These are phyloP conservation scores for Branchipolynoe longqiensis DNA, from an alignment of 2,888 invertebrate genomes.

Conservation along the genomic window DNA sequence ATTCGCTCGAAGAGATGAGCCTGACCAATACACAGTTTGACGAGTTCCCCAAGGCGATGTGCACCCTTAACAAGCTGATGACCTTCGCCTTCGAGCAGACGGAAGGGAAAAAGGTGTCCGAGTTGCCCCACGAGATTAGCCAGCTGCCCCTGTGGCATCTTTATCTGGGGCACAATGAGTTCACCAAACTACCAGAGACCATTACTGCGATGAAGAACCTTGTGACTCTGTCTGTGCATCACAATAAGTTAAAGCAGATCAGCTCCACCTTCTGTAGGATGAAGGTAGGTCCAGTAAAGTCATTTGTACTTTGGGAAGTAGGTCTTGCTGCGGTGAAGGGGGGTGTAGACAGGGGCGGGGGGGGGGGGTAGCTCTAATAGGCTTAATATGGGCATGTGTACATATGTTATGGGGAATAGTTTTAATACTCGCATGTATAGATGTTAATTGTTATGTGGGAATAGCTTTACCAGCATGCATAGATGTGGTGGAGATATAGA, in stretches of 20 bases:
- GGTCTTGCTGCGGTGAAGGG: no score
- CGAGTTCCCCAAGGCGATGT: conserved; percentile 76
- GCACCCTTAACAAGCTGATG: conserved; percentile 73
- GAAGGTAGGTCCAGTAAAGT: no score
- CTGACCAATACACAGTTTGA: conserved; percentile 77
- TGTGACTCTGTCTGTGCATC: conserved; percentile 72
- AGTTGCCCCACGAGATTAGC: conserved; percentile 71
- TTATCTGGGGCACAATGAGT: conserved; percentile 74
- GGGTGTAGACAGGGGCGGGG: no score
- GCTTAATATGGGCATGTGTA: no score
- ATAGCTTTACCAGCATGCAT: no score
- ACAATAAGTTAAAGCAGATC: conserved; percentile 68
- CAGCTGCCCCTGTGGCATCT: conserved; percentile 71
- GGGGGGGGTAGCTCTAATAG: no score
- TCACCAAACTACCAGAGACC: conserved; percentile 73
- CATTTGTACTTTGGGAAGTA: no score
- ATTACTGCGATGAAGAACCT: conserved; percentile 74
- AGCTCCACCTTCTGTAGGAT: neutral
- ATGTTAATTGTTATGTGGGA: no score
- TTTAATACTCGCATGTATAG: conserved; percentile 68
- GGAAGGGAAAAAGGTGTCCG: conserved; percentile 72
- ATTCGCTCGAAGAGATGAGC: conserved; percentile 71
- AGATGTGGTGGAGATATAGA: no score
- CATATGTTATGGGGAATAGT: no score
- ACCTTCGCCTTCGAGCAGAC: conserved; percentile 75